A percentile compares a stretch with the other conserved stretches of the same genome.
Evolutionary conservation across 2,113 vertebrate genomes (phyloP).

Genomic region (Pedetes capensis): DNA sequence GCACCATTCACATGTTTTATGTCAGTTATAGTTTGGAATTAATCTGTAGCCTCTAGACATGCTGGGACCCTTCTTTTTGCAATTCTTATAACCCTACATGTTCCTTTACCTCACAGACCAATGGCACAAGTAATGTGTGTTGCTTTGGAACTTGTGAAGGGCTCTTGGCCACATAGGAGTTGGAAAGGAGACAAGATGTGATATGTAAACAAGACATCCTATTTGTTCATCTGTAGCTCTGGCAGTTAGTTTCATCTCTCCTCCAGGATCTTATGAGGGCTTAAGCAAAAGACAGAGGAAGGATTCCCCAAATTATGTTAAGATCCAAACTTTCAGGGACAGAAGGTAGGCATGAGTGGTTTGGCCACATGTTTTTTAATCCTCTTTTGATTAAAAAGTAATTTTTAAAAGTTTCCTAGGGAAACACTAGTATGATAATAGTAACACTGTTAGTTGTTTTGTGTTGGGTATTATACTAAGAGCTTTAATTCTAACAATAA

Average conservation of each 20-base stretch:
- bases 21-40: background rate
- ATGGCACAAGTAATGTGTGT: background rate
- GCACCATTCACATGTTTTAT: fast-evolving
- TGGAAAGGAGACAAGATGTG: background rate
- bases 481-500: background rate
- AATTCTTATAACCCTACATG: background rate
- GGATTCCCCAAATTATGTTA: background rate
- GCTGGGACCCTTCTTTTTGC: background rate
- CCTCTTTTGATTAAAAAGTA: conserved; percentile 38
- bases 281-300: background rate
- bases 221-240: background rate
- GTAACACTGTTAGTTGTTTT: background rate
- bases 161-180: background rate
- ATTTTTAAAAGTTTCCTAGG: background rate
- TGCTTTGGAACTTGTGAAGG: background rate
- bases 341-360: background rate
- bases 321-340: background rate
- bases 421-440: background rate
- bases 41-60: background rate
- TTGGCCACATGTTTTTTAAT: conserved; percentile 6
- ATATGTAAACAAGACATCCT: background rate
- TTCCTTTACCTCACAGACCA: background rate
- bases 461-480: background rate
- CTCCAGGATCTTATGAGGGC: background rate
- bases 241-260: background rate